phyloP scores from a whole-genome alignment of 2,888 invertebrate species.

The Leucoptera coffeella region DNA sequence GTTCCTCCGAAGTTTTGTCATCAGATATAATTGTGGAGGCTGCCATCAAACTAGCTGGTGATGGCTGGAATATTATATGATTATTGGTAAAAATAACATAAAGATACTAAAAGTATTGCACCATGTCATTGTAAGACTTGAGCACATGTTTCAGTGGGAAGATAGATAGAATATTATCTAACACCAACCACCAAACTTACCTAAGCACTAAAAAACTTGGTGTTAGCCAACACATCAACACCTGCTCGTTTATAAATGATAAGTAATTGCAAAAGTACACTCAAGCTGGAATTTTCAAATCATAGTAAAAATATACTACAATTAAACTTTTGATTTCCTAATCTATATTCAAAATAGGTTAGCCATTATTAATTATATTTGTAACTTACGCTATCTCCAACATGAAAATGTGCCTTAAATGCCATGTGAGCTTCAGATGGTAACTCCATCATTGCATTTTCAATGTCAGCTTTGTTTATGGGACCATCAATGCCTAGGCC shows the following conservation, averaged over 20 bases:
- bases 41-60: slow-evolving; percentile 35
- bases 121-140: background rate
- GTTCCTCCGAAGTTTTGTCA: slow-evolving; percentile 29
- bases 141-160: too few species aligned
- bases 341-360: too few species aligned
- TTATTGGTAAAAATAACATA: background rate
- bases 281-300: background rate
- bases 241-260: too few species aligned
- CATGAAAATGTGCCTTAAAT: slow-evolving; percentile 32
- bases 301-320: slow-evolving; percentile 2
- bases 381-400: slow-evolving; percentile 33
- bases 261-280: background rate
- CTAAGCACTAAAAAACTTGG: too few species aligned
- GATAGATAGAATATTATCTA: too few species aligned
- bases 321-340: slow-evolving; percentile 1
- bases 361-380: too few species aligned
- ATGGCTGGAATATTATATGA: slow-evolving; percentile 18
- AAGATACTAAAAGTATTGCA: background rate
- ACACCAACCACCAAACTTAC: too few species aligned
- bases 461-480: slow-evolving; percentile 19
- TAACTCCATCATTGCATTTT: slow-evolving; percentile 34
- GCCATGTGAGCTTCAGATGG: slow-evolving; percentile 28
- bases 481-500: slow-evolving; percentile 10
- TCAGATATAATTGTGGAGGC: slow-evolving; percentile 36
- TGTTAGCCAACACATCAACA: too few species aligned